phyloP scores from a whole-genome alignment of 2,888 invertebrate genomes.

The Tipula helvola region DNA sequence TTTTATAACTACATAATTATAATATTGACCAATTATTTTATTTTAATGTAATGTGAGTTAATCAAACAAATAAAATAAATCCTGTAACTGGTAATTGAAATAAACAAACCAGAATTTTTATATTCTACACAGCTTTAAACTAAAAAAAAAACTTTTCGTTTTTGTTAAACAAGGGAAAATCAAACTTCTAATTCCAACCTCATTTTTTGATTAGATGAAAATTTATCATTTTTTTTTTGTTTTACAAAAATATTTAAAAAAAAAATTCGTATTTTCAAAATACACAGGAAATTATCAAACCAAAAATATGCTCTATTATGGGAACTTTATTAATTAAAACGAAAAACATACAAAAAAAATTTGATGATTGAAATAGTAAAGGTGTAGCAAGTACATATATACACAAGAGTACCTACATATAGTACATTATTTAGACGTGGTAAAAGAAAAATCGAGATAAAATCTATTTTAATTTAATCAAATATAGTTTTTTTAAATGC shows the following conservation, averaged over 20 bases:
- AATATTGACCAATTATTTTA: no score
- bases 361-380: neutral
- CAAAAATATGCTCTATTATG: neutral
- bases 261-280: neutral
- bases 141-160: no score
- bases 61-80: no score
- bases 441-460: neutral
- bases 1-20: no score
- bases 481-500: neutral
- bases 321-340: neutral
- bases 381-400: neutral
- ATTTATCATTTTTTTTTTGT: neutral
- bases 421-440: neutral
- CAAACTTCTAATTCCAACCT: neutral
- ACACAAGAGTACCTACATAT: neutral
- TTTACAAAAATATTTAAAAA: neutral
- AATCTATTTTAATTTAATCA: neutral
- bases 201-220: neutral
- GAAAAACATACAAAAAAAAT: neutral
- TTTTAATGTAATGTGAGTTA: no score
- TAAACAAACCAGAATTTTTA: no score
- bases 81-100: no score
- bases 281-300: neutral
- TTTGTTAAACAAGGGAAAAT: no score
- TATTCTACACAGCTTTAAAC: no score